A percentile compares a stretch with the other conserved stretches of the same genome.
phyloP scores from a whole-genome alignment of 2,113 vertebrate genomes.

The Urocitellus parryii region DNA sequence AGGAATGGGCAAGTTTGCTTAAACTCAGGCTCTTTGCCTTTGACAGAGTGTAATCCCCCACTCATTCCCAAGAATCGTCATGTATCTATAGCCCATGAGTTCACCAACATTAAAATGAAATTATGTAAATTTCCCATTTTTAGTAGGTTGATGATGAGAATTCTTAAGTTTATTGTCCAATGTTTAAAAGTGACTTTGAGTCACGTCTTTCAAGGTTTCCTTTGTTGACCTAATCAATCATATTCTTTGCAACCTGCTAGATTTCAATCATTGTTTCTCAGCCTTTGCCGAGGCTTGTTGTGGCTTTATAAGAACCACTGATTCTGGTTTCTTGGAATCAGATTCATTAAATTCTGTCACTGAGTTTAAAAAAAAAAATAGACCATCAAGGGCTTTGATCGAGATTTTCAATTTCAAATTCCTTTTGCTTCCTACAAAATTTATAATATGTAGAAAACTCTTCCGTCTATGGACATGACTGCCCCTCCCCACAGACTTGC shows the following conservation, averaged over 20 bases:
- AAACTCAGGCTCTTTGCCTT: not conserved
- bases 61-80: not conserved
- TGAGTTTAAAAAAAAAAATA: not conserved
- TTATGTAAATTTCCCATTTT: not conserved
- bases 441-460: not conserved
- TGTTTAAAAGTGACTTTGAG: not conserved
- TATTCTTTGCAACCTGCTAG: not conserved
- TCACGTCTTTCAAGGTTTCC: not conserved
- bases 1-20: not conserved
- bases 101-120: conserved; percentile 27
- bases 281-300: not conserved
- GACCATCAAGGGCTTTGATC: not conserved
- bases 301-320: not conserved
- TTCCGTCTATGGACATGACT: not conserved
- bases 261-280: not conserved
- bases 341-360: not conserved
- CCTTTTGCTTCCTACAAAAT: not conserved
- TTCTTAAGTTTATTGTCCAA: not conserved
- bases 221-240: not conserved
- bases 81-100: not conserved
- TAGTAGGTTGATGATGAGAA: not conserved
- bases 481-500: not conserved
- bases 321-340: not conserved
- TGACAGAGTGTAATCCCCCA: not conserved
- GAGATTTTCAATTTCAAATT: not conserved